These are phyloP conservation scores for Aproaerema taeniolella DNA, from an alignment of 2,888 invertebrate genomes.

Conservation along the genomic window DNA sequence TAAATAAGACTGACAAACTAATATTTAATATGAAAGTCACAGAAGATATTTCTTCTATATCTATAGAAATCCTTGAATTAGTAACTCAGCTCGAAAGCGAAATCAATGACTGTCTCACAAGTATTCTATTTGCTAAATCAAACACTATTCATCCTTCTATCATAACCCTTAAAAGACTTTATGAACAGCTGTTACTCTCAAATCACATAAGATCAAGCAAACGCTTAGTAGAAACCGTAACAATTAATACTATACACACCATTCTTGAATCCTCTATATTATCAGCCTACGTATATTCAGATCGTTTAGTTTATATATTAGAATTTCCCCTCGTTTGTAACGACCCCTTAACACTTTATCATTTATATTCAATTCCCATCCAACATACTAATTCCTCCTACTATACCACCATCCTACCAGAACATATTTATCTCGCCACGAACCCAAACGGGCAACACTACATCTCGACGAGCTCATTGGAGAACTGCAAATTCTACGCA, in stretches of 20 bases:
- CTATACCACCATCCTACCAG: conserved; percentile 21
- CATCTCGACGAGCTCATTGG: conserved; percentile 3
- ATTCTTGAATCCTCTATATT: conserved; percentile 12
- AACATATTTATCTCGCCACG: conserved; percentile 22
- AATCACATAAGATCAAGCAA: conserved; percentile 21
- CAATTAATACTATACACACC: conserved; percentile 22
- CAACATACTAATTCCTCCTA: conserved; percentile 22
- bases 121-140: conserved; percentile 27
- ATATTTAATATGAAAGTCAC: conserved; percentile 19
- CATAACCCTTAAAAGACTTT: conserved; percentile 19
- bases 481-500: background rate
- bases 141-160: conserved; percentile 25
- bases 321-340: conserved; percentile 25
- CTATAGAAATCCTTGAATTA: conserved; percentile 24
- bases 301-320: conserved; percentile 25
- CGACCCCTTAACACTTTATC: conserved; percentile 17
- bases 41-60: conserved; percentile 25
- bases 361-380: conserved; percentile 24
- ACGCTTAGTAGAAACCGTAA: conserved; percentile 22
- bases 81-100: conserved; percentile 23
- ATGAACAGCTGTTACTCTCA: conserved; percentile 22
- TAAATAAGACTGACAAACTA: conserved; percentile 19
- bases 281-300: conserved; percentile 25
- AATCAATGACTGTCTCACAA: conserved; percentile 22
- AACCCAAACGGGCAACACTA: conserved; percentile 23